Percentiles rank a stretch among this genome's conserved stretches.
Conservation (phyloP, 1,140 invertebrate genomes). For the Hirudo medicinalis region DNA sequence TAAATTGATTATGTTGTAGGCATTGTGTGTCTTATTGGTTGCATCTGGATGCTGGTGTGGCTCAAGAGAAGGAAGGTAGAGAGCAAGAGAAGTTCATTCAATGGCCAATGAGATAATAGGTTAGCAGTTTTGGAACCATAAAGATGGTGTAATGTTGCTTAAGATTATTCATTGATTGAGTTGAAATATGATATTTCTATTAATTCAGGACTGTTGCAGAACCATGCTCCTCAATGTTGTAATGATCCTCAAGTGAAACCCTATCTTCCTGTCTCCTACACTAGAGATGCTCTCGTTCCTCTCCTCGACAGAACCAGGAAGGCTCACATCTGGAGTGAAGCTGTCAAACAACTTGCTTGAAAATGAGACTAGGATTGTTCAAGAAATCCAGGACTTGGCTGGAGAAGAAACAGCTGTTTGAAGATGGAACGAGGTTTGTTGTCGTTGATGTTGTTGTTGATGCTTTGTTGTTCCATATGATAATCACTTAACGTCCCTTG, state of each 20-base stretch:
- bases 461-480: neutral
- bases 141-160: too few relatives aligned
- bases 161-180: too few relatives aligned
- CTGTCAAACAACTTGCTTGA: neutral
- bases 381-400: neutral
- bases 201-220: neutral
- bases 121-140: neutral
- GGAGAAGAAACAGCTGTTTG: neutral
- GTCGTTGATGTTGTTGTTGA: neutral
- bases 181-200: too few relatives aligned
- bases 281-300: neutral
- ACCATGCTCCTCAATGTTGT: neutral
- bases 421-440: constrained; percentile 1
- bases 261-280: neutral
- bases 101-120: constrained; percentile 8
- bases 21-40: neutral
- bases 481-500: too few relatives aligned
- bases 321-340: neutral
- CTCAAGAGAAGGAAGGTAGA: neutral
- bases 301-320: neutral
- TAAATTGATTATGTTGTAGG: neutral
- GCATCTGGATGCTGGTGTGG: neutral
- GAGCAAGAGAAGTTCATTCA: neutral
- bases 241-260: constrained; percentile 8
- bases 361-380: neutral